Evolutionary conservation across 2,113 vertebrate genomes (phyloP).

Genomic region (Plecturocebus donacophilus): DNA sequence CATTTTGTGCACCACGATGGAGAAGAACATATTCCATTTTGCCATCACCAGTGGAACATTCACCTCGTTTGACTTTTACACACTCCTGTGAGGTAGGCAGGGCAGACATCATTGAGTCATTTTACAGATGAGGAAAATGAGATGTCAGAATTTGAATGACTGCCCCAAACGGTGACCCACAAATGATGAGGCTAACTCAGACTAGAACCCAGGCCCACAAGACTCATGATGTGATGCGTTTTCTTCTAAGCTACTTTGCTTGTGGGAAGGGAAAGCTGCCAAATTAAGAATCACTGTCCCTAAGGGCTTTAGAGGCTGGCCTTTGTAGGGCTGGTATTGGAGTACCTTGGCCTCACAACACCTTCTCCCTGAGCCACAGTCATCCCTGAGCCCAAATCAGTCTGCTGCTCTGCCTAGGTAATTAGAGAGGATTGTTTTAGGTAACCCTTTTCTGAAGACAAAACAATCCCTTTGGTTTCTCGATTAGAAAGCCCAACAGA

Average conservation of each 20-base stretch:
- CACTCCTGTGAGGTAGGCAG: not conserved
- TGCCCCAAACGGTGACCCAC: not conserved
- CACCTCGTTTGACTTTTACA: not conserved
- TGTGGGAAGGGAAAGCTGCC: not conserved
- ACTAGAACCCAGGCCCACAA: not conserved
- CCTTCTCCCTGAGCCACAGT: slow-evolving; percentile 43
- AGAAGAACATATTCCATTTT: not conserved
- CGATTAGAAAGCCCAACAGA: slow-evolving; percentile 74
- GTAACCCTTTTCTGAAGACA: slow-evolving; percentile 65
- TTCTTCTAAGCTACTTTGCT: not conserved
- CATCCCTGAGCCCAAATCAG: slow-evolving; percentile 34
- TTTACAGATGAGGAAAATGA: not conserved
- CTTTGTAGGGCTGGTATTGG: slow-evolving; percentile 75
- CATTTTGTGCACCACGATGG: not conserved
- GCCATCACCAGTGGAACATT: not conserved
- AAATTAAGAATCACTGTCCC: not conserved
- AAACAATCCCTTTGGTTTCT: slow-evolving; percentile 69
- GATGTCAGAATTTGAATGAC: not conserved
- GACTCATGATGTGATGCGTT: fast-evolving
- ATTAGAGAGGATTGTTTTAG: slow-evolving; percentile 73
- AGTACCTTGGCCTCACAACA: slow-evolving; percentile 73
- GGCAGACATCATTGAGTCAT: not conserved
- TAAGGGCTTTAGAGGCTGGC: not conserved
- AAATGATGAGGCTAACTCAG: not conserved
- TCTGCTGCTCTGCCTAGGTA: slow-evolving; percentile 71